A percentile compares a stretch with the other conserved stretches of the same genome.
Evolutionary conservation across 2,113 vertebrate genomes (phyloP).

Genomic region (Gymnarchus niloticus): DNA sequence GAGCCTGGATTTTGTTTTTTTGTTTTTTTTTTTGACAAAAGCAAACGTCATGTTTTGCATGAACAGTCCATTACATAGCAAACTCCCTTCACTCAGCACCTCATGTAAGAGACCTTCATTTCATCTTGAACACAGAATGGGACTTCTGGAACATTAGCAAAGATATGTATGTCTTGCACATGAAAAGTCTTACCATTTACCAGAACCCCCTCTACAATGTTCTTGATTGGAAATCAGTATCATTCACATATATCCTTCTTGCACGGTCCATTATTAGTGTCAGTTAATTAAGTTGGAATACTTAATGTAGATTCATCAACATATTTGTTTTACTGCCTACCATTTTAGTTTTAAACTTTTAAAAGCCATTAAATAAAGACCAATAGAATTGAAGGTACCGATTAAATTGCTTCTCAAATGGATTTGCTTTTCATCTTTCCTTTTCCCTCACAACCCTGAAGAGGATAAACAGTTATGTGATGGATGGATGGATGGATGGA

Average conservation of each 20-base stretch:
- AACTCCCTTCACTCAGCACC: too few relatives aligned
- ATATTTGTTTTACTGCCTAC: background rate
- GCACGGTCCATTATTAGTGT: too few relatives aligned
- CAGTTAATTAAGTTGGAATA: background rate
- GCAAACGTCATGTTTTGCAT: slow-evolving; percentile 34
- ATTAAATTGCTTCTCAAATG: background rate
- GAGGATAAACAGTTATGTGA: too few relatives aligned
- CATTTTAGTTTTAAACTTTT: background rate
- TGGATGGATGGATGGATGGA: too few relatives aligned
- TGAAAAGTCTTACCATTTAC: background rate
- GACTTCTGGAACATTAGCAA: background rate
- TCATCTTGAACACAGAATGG: background rate
- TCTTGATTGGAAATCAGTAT: background rate
- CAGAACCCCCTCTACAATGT: background rate
- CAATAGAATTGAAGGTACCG: background rate
- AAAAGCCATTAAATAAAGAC: background rate
- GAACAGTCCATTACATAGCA: background rate
- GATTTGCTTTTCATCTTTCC: background rate
- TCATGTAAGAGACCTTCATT: too few relatives aligned
- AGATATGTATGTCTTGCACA: background rate
- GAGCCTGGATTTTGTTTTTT: background rate
- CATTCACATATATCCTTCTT: background rate
- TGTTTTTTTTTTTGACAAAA: background rate
- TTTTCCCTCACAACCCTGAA: background rate
- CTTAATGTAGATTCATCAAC: background rate